Percentiles rank a stretch among this genome's conserved stretches.
phyloP scores from a whole-genome alignment of 2,113 vertebrate species.

The Phalacrocorax carbo region DNA sequence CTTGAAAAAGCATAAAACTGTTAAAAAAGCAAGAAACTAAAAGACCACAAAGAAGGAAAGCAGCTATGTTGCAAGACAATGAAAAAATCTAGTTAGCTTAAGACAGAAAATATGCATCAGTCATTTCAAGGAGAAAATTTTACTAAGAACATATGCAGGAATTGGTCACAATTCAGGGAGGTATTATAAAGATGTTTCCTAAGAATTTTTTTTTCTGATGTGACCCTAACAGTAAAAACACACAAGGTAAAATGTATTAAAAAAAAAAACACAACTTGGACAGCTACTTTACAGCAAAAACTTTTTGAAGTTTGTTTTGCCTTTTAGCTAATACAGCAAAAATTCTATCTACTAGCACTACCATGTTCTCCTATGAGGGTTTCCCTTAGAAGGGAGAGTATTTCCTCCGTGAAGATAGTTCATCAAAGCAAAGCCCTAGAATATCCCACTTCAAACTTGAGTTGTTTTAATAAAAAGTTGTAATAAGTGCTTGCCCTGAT shows the following conservation, averaged over 20 bases:
- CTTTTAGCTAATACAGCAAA: neutral
- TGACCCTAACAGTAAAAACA: neutral
- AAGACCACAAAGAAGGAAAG: neutral
- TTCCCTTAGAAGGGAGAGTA: neutral
- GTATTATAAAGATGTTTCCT: neutral
- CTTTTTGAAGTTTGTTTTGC: neutral
- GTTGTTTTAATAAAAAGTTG: neutral
- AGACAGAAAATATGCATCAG: neutral
- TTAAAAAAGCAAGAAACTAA: neutral
- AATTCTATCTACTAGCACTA: neutral
- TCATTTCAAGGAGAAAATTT: neutral
- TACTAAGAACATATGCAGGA: neutral
- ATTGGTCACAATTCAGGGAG: neutral
- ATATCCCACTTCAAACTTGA: neutral
- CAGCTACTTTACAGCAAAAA: neutral
- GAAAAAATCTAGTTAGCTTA: neutral
- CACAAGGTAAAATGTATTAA: neutral
- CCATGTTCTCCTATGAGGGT: accelerated
- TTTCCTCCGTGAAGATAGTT: neutral
- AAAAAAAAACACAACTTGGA: no score
- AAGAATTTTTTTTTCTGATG: neutral
- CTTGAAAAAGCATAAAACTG: constrained; percentile 30
- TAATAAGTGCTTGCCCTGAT: neutral
- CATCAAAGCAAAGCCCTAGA: neutral
- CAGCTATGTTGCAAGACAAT: neutral